These are phyloP conservation scores for Hormiphora californensis DNA, from an alignment of 37 sponge, comb jelly and placozoan genomes.

Conservation along the genomic window DNA sequence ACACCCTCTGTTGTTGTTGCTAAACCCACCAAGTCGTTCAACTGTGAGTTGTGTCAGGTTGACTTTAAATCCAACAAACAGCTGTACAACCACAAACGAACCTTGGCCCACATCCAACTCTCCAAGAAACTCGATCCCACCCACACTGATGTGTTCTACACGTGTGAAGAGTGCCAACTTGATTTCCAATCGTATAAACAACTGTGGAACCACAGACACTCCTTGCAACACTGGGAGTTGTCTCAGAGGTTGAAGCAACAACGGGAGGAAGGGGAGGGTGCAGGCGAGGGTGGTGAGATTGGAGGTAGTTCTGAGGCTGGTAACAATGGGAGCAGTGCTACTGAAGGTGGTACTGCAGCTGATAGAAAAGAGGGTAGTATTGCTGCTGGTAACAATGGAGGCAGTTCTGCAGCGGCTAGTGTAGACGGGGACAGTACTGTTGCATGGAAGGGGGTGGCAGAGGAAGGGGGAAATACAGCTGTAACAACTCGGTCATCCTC, in stretches of 20 bases:
- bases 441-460: no score
- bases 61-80: slow-evolving; percentile 42
- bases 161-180: slow-evolving; percentile 39
- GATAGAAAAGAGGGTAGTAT: no score
- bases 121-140: slow-evolving; percentile 13
- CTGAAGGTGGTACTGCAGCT: neutral
- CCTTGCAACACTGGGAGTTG: slow-evolving; percentile 46
- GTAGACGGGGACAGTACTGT: no score
- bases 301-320: no score
- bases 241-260: neutral
- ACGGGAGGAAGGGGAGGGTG: no score
- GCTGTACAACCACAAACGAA: slow-evolving; percentile 46
- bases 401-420: no score
- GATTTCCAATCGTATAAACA: slow-evolving; percentile 53
- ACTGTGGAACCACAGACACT: slow-evolving; percentile 29
- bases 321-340: neutral
- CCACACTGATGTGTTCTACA: slow-evolving; percentile 13
- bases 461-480: neutral
- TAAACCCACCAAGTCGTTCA: neutral
- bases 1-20: neutral
- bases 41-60: slow-evolving; percentile 23
- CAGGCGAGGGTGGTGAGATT: no score
- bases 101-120: slow-evolving; percentile 38
- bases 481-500: no score
- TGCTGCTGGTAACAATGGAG: neutral